These are phyloP conservation scores for Ctenodactylus gundi DNA, from an alignment of 2,113 vertebrate species.

Conservation along the genomic window DNA sequence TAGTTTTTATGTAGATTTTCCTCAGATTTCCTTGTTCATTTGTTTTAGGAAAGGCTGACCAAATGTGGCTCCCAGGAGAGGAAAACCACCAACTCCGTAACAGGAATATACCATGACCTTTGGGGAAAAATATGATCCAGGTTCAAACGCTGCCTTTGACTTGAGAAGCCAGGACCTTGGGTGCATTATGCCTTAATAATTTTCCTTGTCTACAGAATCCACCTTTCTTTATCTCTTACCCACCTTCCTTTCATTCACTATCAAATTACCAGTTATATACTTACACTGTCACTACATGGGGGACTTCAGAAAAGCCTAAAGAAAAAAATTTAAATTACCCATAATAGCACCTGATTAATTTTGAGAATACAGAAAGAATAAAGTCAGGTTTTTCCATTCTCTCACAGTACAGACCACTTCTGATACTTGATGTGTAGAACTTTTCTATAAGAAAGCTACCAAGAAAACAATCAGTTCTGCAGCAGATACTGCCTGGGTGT, in stretches of 20 bases:
- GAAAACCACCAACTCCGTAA: background rate
- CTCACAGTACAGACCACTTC: background rate
- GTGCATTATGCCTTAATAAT: background rate
- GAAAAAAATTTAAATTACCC: background rate
- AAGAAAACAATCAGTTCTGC: background rate
- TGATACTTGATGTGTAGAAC: background rate
- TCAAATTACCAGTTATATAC: background rate
- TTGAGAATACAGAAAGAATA: background rate
- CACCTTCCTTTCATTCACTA: background rate
- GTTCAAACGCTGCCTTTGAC: background rate
- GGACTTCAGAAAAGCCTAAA: conserved; percentile 3
- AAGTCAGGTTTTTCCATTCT: background rate
- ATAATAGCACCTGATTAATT: background rate
- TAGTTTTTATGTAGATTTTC: background rate
- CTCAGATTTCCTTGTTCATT: background rate
- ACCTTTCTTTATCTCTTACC: background rate
- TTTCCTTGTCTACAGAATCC: background rate
- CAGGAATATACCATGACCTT: background rate
- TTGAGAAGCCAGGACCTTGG: background rate
- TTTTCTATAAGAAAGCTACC: background rate
- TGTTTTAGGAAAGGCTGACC: background rate
- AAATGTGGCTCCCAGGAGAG: background rate
- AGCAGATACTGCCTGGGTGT: no score
- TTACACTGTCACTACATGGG: background rate
- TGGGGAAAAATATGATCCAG: background rate